phyloP scores from a whole-genome alignment of 1,140 invertebrate species.

The Choristoneura fumiferana region DNA sequence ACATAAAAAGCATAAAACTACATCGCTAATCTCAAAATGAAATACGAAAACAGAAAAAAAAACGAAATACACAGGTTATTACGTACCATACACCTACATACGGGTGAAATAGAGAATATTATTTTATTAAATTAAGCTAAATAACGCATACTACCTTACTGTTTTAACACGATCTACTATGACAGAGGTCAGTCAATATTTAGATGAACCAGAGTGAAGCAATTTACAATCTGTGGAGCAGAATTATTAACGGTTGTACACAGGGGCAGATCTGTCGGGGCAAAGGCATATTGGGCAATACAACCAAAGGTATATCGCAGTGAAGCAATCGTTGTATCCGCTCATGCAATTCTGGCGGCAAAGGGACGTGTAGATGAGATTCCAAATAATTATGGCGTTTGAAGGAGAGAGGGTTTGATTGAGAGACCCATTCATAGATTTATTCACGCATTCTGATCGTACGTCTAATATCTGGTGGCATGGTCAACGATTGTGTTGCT shows the following conservation, averaged over 20 bases:
- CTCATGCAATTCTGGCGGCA: slow-evolving; percentile 4
- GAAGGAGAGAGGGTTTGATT: no score
- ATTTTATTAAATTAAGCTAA: not conserved
- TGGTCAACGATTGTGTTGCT: no score
- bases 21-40: no score
- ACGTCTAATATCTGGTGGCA: no score
- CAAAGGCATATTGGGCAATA: no score
- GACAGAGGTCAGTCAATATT: slow-evolving; percentile 13
- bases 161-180: not conserved
- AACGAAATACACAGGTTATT: no score
- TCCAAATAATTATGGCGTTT: not conserved
- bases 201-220: slow-evolving; percentile 17
- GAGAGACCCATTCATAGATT: no score
- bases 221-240: slow-evolving; percentile 18
- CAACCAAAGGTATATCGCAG: no score
- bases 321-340: not conserved
- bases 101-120: not conserved
- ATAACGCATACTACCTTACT: not conserved
- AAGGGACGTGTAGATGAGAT: slow-evolving; percentile 7
- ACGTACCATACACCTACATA: no score
- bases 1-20: no score
- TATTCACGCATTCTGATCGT: no score
- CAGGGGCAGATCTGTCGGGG: slow-evolving; percentile 1
- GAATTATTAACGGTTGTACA: slow-evolving; percentile 14
- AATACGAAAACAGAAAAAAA: no score